phyloP scores from a whole-genome alignment of 2,113 vertebrate species.

The Nibea coibor region DNA sequence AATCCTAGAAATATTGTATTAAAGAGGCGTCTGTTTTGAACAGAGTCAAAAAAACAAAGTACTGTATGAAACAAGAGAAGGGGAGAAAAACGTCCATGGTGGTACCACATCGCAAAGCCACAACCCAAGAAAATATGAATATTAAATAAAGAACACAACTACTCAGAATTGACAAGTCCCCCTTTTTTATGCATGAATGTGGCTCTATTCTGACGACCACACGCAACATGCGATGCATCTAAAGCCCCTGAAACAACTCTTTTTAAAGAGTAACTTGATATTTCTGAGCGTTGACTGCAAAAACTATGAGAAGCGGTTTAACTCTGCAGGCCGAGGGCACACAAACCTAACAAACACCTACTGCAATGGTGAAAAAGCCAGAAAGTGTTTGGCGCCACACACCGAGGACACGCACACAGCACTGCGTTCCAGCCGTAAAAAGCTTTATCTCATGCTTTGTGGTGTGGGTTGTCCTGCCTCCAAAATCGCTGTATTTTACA shows the following conservation, averaged over 20 bases:
- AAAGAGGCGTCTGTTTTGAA: constrained; percentile 25
- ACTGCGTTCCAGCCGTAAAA: background rate
- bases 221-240: background rate
- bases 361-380: constrained; percentile 9
- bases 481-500: background rate
- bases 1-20: constrained; percentile 24
- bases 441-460: background rate
- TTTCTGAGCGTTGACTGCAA: background rate
- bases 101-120: constrained; percentile 15
- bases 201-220: background rate
- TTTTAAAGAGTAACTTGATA: background rate
- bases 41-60: background rate
- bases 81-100: background rate
- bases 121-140: constrained; percentile 21
- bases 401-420: background rate
- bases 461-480: background rate
- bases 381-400: background rate
- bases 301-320: constrained; percentile 29
- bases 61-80: background rate
- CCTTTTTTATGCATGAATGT: background rate
- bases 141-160: constrained; percentile 3
- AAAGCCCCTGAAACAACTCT: background rate
- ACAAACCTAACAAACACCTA: constrained; percentile 12
- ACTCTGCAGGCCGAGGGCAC: background rate
- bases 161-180: background rate